phyloP scores from a whole-genome alignment of 2,797 vertebrate species.

The Centroberyx gerrardi region DNA sequence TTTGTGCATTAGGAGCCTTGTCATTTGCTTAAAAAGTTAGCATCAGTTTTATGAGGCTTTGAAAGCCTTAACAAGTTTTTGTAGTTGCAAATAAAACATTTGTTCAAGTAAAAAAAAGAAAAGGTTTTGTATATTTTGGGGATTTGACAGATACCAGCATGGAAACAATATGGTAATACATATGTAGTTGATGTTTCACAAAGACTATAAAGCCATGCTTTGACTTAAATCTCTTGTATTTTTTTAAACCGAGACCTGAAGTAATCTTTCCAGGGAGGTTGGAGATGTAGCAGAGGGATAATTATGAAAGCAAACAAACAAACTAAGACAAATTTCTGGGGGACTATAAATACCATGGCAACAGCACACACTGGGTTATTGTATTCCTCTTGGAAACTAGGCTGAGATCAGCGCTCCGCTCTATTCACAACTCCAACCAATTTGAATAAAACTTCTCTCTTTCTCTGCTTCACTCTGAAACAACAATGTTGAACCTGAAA shows the following conservation, averaged over 20 bases:
- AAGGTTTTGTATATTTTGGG: neutral
- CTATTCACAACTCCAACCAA: slow-evolving; percentile 43
- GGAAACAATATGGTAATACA: neutral
- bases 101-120: neutral
- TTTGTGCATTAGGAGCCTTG: slow-evolving; percentile 25
- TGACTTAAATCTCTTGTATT: neutral
- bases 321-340: slow-evolving; percentile 43
- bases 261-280: slow-evolving; percentile 14
- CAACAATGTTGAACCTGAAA: slow-evolving; percentile 25
- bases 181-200: neutral
- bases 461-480: slow-evolving; percentile 18
- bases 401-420: slow-evolving; percentile 46
- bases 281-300: slow-evolving; percentile 27
- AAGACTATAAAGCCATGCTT: neutral
- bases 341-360: slow-evolving; percentile 69
- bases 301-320: slow-evolving; percentile 59
- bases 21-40: slow-evolving; percentile 51
- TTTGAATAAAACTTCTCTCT: slow-evolving; percentile 45
- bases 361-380: slow-evolving; percentile 67
- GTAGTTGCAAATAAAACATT: slow-evolving; percentile 33
- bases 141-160: neutral
- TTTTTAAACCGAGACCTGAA: neutral
- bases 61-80: slow-evolving; percentile 32
- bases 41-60: slow-evolving; percentile 43
- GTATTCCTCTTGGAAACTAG: slow-evolving; percentile 50